Base-by-base conservation (phyloP, 2,888 invertebrate genomes). In the Crossocerus cetratus region DNA sequence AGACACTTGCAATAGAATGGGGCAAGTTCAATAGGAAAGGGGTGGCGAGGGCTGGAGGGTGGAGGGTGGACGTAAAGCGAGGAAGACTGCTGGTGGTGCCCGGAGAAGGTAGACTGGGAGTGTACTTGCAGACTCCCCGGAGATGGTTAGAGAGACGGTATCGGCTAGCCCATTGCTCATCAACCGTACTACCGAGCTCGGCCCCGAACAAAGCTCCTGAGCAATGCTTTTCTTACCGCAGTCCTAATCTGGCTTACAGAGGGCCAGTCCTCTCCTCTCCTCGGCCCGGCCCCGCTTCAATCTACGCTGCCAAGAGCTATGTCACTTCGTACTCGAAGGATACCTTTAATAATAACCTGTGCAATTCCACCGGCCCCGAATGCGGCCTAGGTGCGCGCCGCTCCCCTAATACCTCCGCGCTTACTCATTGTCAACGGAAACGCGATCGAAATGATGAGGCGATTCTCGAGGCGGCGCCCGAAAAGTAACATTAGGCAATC, bases 121-220 rank as follows among this genome's bases (percentile, higher is more conserved):
- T 65, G 74, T 77, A 73, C 71, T 82, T 72, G 64, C 67, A 68
- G 79, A 76, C 75, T 86, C 86, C 82, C 82, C 13, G 16, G 86
- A 78, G 83, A 83, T 80, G 79, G 81, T 80, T 82, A 79, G 81
- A 79, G 82, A 84, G 80, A 83, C 78, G 81, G 83, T 86, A 87
- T 86, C 86, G 84, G 84, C 82, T 80, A 86, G 81, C 84, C 83
- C 81, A 84, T 82, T 86, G 86, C 85, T 87, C 87, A 86, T 87
- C 86, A 16, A 83, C 32, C 81, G 70, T 82, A 76, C 80, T 82
- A 83, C 77, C 78, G 11, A 74, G 78, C 76, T 77, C 76, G 73
- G 85, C 77, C 80, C 72, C 74, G 82, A 85, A 84, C 85, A 87
- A 88, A 87, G 86, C 87, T 84, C 74, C 73, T 69, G 70, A 77